Evolutionary conservation across 2,888 invertebrate species (phyloP).

Genomic region (Nephrotoma appendiculata): DNA sequence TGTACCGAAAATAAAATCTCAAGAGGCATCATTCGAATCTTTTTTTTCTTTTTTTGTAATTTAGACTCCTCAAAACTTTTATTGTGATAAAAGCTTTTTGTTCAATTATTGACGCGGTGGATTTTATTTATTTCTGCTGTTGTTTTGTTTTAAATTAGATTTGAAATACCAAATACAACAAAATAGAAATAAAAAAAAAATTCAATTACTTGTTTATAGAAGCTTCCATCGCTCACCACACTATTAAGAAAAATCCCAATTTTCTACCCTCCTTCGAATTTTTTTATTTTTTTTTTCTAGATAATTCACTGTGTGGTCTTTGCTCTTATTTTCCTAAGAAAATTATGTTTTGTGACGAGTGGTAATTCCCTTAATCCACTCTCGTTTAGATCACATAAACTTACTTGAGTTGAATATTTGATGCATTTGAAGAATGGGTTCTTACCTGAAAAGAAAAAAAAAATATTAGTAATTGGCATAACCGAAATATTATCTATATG

Average conservation of each 20-base stretch:
- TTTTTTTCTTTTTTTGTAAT: not conserved
- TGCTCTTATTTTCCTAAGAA: not conserved
- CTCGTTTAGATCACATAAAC: not conserved
- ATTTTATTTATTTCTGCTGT: not conserved
- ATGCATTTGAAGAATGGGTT: not conserved
- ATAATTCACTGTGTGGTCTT: not conserved
- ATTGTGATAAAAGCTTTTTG: not conserved
- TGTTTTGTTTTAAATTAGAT: not conserved
- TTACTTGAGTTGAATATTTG: not conserved
- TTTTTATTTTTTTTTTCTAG: not conserved
- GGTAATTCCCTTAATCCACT: not conserved
- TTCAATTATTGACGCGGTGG: not conserved
- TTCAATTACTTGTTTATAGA: not conserved
- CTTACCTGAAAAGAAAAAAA: not conserved
- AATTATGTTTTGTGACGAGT: not conserved
- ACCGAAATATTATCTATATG: no score
- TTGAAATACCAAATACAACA: not conserved
- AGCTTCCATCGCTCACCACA: not conserved
- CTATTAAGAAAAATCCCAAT: not conserved
- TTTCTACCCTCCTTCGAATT: not conserved
- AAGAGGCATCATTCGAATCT: not conserved
- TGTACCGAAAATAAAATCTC: not conserved
- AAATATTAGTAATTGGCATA: not conserved
- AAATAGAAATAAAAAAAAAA: not conserved
- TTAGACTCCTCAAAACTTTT: not conserved